Evolutionary conservation across 2,113 vertebrate genomes (phyloP).

Genomic region (Myiozetetes cayanensis): DNA sequence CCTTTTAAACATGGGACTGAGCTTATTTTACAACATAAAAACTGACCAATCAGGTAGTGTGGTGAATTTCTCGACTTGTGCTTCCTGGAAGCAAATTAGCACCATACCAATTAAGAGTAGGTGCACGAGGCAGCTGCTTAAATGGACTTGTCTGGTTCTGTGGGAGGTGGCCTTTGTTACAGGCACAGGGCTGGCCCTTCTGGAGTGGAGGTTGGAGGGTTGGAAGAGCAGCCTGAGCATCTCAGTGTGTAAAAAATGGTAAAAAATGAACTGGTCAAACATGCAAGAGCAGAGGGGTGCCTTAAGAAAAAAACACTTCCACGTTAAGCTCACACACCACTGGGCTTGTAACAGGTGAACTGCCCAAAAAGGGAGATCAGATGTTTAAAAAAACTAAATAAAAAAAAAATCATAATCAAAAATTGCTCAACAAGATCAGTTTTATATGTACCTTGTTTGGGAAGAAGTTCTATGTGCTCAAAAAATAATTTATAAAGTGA

Average conservation of each 20-base stretch:
- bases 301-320: neutral
- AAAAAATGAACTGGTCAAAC: neutral
- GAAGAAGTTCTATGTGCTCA: neutral
- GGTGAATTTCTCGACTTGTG: neutral
- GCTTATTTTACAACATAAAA: neutral
- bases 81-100: neutral
- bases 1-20: neutral
- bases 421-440: neutral
- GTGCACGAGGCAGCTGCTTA: neutral
- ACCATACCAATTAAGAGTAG: neutral
- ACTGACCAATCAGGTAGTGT: neutral
- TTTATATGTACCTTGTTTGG: neutral
- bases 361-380: neutral
- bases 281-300: neutral
- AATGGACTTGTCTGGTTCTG: neutral
- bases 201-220: neutral
- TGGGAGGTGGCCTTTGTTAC: too few species aligned
- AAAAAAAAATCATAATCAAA: neutral
- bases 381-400: neutral
- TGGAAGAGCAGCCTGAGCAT: neutral
- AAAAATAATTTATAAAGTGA: neutral
- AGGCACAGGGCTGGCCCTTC: neutral
- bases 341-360: neutral
- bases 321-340: too few species aligned
- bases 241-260: neutral